Evolutionary conservation across 2,113 vertebrate species (phyloP), one percentile per base, ranked within the genome.

Genomic region (Carlito syrichta): DNA sequence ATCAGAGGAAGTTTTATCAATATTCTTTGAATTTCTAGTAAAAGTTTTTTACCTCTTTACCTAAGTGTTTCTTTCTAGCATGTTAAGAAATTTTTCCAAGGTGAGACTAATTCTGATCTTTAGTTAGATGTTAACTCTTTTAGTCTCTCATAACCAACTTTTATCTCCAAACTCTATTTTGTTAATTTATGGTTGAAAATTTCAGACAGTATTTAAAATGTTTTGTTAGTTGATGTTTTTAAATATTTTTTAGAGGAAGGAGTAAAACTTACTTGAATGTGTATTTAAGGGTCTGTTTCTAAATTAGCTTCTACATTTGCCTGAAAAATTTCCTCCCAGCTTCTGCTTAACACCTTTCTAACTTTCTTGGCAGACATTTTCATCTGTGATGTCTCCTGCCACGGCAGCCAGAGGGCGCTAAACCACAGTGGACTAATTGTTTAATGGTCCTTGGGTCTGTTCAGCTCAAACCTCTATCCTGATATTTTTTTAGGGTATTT

Each of bases 371-470:
- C 68, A 95, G 88, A 71, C 45, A 25, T 86, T 78, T 86, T 82
- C 13, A 56, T 38, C 93, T 14, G 8, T 91, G 94, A 8, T 74
- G 40, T 94, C 84, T 91, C 93, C 68, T 92, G 84, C 56, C 43
- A 93, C 79, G 91, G 60, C 97, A 82, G 91, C 96, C 97, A 95
- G 82, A 87, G 96, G 92, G 89, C 89, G 48, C 62, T 96, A 96
- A 93, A 95, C 82, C 83, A 69, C 69, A 62, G 35, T 74, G 32
- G 68, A 94, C 45, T 86, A 91, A 77, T 62, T 92, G 9, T 45
- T 52, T 6, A 38, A 6, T n/a, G 83, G 32, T 86, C 73, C 40
- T 3, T 96, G 98, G 89, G 62, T 90, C 83, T 84, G 1, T 40
- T 91, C 30, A 85, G 8, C 20, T 52, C 23, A 88, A 40, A 63